Evolutionary conservation across 1,140 invertebrate species (phyloP), one percentile per base, ranked within the genome.

Genomic region (Drosophila nikananu): DNA sequence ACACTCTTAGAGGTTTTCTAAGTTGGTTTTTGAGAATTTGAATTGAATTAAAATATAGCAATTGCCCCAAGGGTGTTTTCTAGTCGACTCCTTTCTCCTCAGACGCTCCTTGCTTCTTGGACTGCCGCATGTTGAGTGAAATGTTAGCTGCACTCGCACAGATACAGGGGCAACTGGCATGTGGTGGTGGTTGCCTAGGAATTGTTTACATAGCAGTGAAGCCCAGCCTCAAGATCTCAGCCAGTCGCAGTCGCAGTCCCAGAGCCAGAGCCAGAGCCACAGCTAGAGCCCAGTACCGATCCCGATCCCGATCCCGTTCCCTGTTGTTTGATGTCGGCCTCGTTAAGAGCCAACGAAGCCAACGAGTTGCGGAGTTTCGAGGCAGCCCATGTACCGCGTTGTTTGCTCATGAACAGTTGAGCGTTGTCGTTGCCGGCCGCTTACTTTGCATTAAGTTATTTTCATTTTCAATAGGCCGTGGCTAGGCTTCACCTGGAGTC

Each of bases 371-470:
- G 73, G 79, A 44, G 55, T 42, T 70, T 67, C 62, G 42, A 39
- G 54, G 54, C 54, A 57, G 54, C 54, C 15, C 54, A 75, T 86
- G 59, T 39, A 76, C 60, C 54, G 57, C 61, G 75, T 73, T 87
- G 83, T 87, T 89, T 87, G 80, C 84, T 89, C 77, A 87, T 89
- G 80, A 89, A 83, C 84, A 89, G 80, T 87, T 83, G 80, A 87
- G 77, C 71, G 76, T 77, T 77, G 77, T 75, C 63, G 67, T 65
- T 79, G 59, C 64, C 62, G 63, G 83, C 83, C 70, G 83, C 83
- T 86, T 86, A 82, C 83, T 90, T 89, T 90, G 86, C 86, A 89
- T 89, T 89, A 89, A 89, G 86, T 89, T 89, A 89, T 89, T 89
- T 89, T 89, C 86, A 84, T 89, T 89, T 89, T 89, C 84, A 89